A percentile compares a stretch with the other conserved stretches of the same genome.
These are phyloP conservation scores for Rhea pennata DNA, from an alignment of 2,113 vertebrate species.

Conservation along the genomic window DNA sequence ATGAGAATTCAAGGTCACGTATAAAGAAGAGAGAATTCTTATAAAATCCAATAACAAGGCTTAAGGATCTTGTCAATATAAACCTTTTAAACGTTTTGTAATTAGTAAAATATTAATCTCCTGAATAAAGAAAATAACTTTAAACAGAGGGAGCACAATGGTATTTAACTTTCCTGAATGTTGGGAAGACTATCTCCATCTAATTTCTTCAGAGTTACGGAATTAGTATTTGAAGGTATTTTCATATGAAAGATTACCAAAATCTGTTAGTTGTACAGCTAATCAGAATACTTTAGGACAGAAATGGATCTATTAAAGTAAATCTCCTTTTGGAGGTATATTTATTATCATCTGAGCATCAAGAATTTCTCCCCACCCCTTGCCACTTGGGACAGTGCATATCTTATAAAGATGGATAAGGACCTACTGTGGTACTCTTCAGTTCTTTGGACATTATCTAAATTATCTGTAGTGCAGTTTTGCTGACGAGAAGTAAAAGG, in stretches of 20 bases:
- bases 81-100: neutral
- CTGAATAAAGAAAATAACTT: neutral
- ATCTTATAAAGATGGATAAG: neutral
- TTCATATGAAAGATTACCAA: neutral
- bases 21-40: conserved; percentile 19
- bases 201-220: neutral
- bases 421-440: neutral
- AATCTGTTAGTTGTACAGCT: neutral
- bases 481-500: neutral
- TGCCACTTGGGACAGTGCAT: neutral
- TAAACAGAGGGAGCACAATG: neutral
- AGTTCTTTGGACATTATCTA: neutral
- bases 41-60: neutral
- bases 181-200: neutral
- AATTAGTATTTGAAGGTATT: neutral
- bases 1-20: neutral
- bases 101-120: conserved; percentile 1
- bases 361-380: neutral
- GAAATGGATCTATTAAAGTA: neutral
- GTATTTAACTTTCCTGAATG: neutral
- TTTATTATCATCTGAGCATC: neutral
- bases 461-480: neutral
- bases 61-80: conserved; percentile 11
- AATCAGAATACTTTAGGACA: neutral
- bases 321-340: neutral